Conservation (phyloP, 2,888 invertebrate species). For the Rhamphomyia laevipes region DNA sequence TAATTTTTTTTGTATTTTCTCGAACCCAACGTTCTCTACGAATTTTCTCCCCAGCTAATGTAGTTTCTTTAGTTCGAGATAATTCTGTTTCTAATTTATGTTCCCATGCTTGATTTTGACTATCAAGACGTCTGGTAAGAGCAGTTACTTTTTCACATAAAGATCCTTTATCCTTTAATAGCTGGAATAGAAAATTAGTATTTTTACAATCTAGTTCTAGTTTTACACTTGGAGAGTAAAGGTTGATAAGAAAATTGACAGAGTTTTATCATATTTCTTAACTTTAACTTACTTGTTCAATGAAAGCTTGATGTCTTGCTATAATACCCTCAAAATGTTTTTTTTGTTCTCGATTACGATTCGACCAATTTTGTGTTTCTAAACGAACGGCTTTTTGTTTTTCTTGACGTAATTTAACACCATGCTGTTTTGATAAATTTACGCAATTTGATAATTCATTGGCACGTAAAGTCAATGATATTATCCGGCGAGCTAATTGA, state of each 20-base stretch:
- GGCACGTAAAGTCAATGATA: conserved; percentile 32
- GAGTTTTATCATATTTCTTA: too few species aligned
- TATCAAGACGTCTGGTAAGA: conserved; percentile 34
- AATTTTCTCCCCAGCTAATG: conserved; percentile 64
- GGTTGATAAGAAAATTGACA: too few species aligned
- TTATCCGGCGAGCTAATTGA: conserved; percentile 34
- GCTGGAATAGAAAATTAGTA: conserved; percentile 30
- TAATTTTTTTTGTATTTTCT: conserved; percentile 73
- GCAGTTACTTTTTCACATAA: conserved; percentile 48
- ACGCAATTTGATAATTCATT: conserved; percentile 37
- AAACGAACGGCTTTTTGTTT: conserved; percentile 33
- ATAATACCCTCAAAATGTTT: conserved; percentile 62
- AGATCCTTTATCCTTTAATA: conserved; percentile 67
- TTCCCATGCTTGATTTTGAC: conserved; percentile 51
- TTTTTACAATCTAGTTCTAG: too few species aligned
- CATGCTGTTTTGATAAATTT: conserved; percentile 35
- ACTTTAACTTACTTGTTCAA: conserved; percentile 49
- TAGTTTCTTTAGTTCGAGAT: conserved; percentile 61
- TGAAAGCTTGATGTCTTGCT: conserved; percentile 69
- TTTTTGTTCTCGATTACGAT: conserved; percentile 45
- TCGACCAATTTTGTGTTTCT: conserved; percentile 36
- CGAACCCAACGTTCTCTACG: conserved; percentile 69
- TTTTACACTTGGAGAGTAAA: too few species aligned
- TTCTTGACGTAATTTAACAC: conserved; percentile 33
- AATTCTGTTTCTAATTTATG: conserved; percentile 66